Base-by-base conservation (phyloP, 2,113 vertebrate species). In the Cavia porcellus region DNA sequence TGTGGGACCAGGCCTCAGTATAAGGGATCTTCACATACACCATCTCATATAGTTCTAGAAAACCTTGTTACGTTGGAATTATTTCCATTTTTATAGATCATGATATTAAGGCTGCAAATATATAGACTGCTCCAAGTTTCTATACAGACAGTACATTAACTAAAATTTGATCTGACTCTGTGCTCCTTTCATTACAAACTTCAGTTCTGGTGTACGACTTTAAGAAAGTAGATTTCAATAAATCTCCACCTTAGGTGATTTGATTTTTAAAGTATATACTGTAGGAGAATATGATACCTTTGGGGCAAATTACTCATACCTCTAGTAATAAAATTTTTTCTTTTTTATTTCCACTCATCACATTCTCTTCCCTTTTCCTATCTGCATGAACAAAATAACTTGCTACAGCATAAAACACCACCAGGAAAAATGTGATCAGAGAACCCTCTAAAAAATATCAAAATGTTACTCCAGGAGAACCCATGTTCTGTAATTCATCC, bases 141-240 rank as follows among this genome's bases (percentile, higher is more conserved):
- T 81, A 59, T 8, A 15, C 3, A 82, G 64, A 77, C 2, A 92
- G 28, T 64, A 35, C 83, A 42, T 85, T 25, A 97, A 95, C 25
- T 81, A 81, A 77, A 79, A 90, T 88, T 55, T 94, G 52, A 82
- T 45, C 57, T 9, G 28, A 79, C n/a, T 94, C 25, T 64, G 12
- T 77, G 28, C 9, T 95, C 38, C 55, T 93, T 81, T 68, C 30
- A 96, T 87, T 80, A 87, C n/a, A 47, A 75, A 84, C 93, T 97
- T 96, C 70, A 62, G 32, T 92, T 92, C 55, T 1, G 38, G 7
- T 72, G 75, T 59, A 47, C 82, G n/a, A 92, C 45, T 83, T 93
- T 45, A 94, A 82, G 64, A 90, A 90, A 91, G n/a, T 59, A 90
- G 57, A 92, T 89, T 70, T 59, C 59, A 61, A 28, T 79, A 84